Conservation (phyloP, 2,888 invertebrate species). For the Noctua pronuba region DNA sequence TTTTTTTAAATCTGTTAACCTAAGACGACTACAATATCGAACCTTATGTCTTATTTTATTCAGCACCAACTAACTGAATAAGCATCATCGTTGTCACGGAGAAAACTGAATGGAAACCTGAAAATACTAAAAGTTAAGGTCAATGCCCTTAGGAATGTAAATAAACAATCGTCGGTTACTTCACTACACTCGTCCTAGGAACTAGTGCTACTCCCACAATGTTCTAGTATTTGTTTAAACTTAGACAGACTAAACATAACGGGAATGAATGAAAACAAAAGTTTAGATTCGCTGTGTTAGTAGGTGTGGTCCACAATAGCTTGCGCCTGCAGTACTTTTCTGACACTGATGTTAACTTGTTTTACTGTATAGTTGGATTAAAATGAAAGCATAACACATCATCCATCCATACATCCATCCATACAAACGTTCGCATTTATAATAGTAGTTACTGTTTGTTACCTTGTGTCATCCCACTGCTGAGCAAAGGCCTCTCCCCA, state of each 20-base stretch:
- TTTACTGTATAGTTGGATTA: too few relatives aligned
- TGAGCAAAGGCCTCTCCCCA: too few relatives aligned
- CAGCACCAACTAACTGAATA: background rate
- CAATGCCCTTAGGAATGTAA: slow-evolving; percentile 1
- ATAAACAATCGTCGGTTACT: slow-evolving; percentile 10
- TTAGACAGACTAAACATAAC: slow-evolving; percentile 15
- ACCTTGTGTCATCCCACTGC: too few relatives aligned
- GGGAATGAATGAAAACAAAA: background rate
- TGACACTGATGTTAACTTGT: too few relatives aligned
- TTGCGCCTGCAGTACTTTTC: too few relatives aligned
- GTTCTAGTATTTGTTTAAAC: slow-evolving; percentile 28
- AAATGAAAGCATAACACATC: too few relatives aligned
- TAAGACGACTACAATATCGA: background rate
- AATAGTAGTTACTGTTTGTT: too few relatives aligned
- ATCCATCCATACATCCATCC: too few relatives aligned
- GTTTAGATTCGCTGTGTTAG: slow-evolving; percentile 8
- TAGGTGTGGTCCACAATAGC: background rate
- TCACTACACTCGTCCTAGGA: background rate
- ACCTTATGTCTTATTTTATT: too few relatives aligned
- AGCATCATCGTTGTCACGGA: background rate
- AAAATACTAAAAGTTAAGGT: background rate
- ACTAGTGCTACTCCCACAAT: slow-evolving; percentile 12
- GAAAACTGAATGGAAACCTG: background rate
- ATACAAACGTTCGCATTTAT: too few relatives aligned
- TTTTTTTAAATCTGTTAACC: background rate